A percentile compares a stretch with the other conserved stretches of the same genome.
Evolutionary conservation across 2,888 invertebrate genomes (phyloP).

Genomic region (Dynastes tityus): DNA sequence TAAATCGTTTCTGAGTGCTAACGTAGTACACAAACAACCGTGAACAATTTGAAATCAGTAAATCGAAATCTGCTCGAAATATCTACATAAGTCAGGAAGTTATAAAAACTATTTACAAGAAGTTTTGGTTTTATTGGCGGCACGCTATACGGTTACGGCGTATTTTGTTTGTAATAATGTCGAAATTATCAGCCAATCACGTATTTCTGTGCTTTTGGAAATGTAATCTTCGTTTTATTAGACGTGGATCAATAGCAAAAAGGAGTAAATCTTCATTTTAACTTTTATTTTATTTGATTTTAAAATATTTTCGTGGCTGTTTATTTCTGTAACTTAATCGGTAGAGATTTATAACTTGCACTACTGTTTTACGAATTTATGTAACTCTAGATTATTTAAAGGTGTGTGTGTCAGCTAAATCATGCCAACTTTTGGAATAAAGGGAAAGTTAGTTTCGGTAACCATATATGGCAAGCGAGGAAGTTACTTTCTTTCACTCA

Average conservation of each 20-base stretch:
- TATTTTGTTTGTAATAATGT: conserved; percentile 33
- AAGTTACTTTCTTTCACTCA: no score
- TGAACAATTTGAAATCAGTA: not conserved
- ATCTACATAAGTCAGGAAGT: conserved; percentile 11
- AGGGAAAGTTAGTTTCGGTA: no score
- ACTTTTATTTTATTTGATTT: not conserved
- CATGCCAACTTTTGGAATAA: no score
- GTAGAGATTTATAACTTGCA: no score
- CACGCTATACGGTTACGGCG: not conserved
- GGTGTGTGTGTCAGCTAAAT: no score
- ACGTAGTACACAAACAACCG: not conserved
- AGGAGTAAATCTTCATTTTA: conserved; percentile 3
- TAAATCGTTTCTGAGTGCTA: not conserved
- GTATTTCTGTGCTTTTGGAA: conserved; percentile 12
- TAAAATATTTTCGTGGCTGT: conserved; percentile 5
- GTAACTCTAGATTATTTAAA: no score
- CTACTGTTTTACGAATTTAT: no score
- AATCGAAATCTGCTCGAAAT: conserved; percentile 14
- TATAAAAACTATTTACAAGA: conserved; percentile 28
- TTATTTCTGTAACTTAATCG: no score
- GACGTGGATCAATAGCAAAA: not conserved
- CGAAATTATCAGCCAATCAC: conserved; percentile 22
- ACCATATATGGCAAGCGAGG: no score
- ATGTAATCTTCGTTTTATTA: conserved; percentile 11
- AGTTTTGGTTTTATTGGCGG: conserved; percentile 23